phyloP scores from a whole-genome alignment of 1,140 invertebrate species.

The Papilio xuthus region DNA sequence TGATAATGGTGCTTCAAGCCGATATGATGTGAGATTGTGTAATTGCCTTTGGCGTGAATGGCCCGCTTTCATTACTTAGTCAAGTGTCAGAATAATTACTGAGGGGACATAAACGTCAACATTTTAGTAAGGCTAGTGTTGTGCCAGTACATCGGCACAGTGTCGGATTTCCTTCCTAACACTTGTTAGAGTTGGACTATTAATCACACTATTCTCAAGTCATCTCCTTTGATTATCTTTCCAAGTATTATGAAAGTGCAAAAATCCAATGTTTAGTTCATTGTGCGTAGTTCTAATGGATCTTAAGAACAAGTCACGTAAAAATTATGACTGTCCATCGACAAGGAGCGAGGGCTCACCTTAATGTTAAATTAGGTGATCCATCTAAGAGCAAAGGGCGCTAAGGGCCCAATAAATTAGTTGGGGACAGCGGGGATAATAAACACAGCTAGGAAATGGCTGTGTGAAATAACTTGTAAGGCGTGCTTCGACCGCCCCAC shows the following conservation, averaged over 20 bases:
- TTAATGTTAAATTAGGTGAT: slow-evolving; percentile 79
- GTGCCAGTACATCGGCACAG: no score
- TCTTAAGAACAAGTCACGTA: slow-evolving; percentile 18
- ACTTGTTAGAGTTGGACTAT: no score
- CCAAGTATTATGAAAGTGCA: background rate
- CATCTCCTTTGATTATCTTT: background rate
- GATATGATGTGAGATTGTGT: no score
- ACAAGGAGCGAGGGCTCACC: slow-evolving; percentile 53
- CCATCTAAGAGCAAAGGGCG: slow-evolving; percentile 72
- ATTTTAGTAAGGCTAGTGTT: no score
- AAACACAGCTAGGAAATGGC: slow-evolving; percentile 68
- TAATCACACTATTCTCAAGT: no score
- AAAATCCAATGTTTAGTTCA: background rate
- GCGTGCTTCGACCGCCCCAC: slow-evolving; percentile 62
- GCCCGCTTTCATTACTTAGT: no score
- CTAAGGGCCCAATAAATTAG: slow-evolving; percentile 76
- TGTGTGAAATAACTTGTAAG: slow-evolving; percentile 72
- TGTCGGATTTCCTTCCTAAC: no score
- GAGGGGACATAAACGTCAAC: no score
- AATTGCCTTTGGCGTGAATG: no score
- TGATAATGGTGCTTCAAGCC: no score
- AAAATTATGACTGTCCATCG: slow-evolving; percentile 59
- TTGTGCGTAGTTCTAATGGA: background rate
- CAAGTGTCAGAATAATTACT: no score
- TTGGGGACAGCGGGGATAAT: slow-evolving; percentile 75